A percentile compares a stretch with the other conserved stretches of the same genome.
Evolutionary conservation across 2,888 invertebrate species (phyloP).

Genomic region (Conops quadrifasciatus): DNA sequence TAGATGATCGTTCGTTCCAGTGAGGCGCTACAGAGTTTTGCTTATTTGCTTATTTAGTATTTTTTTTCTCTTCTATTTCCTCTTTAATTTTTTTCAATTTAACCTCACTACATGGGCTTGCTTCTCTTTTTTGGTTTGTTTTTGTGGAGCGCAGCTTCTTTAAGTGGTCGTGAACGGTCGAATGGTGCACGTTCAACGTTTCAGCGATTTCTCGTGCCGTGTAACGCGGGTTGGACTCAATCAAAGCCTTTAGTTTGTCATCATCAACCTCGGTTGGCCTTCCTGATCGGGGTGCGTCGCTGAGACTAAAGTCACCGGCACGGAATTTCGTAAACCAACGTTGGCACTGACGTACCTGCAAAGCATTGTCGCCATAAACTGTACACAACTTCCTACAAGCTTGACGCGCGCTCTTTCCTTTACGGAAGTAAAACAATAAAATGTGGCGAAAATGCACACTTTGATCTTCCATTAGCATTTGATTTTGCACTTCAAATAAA

Average conservation of each 20-base stretch:
- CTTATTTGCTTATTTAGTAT: slow-evolving; percentile 13
- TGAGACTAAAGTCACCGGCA: neutral
- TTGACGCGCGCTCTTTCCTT: slow-evolving; percentile 9
- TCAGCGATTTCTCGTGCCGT: neutral
- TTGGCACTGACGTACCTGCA: neutral
- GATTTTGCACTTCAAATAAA: too few relatives aligned
- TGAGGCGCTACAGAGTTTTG: neutral
- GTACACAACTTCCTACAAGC: neutral
- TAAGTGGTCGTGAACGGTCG: neutral
- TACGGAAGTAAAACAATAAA: slow-evolving; percentile 8
- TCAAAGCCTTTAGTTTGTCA: neutral
- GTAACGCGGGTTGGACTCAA: neutral
- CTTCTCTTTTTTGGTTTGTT: neutral
- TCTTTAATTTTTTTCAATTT: neutral
- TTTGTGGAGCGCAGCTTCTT: neutral
- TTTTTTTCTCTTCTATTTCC: neutral
- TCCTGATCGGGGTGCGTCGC: neutral
- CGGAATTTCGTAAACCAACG: slow-evolving; percentile 9
- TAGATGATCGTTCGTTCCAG: neutral
- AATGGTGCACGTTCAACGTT: neutral
- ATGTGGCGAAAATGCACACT: slow-evolving; percentile 1
- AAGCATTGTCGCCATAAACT: slow-evolving; percentile 10
- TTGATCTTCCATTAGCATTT: neutral
- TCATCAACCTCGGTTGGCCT: neutral
- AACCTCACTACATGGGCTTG: neutral